Percentiles rank a stretch among this genome's conserved stretches.
These are phyloP conservation scores for human (Homo sapiens) DNA, from an alignment of 2,113 vertebrate genomes.

Conservation along the genomic window GRCh38 chr19:57687001-57687500, in stretches of 20 bases:
- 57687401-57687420: slow-evolving; percentile 12
- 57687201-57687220: slow-evolving; percentile 25
- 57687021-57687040: neutral
- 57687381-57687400: slow-evolving; percentile 62
- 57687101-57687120: neutral
- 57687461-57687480: slow-evolving; percentile 67
- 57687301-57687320: slow-evolving; percentile 53
- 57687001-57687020: neutral
- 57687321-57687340: slow-evolving; percentile 58
- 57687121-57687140: neutral
- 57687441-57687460: slow-evolving; percentile 48
- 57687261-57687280: neutral
- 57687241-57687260: slow-evolving; percentile 1
- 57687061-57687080: neutral
- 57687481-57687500: slow-evolving; percentile 46
- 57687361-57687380: slow-evolving; percentile 55
- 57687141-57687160: neutral
- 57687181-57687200: slow-evolving; percentile 19
- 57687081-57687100: neutral
- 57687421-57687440: slow-evolving; percentile 67
- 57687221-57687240: slow-evolving; percentile 46
- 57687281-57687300: slow-evolving; percentile 47
- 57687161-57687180: neutral
- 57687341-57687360: slow-evolving; percentile 69
- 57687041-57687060: neutral